These are phyloP conservation scores for Capitulum mitella DNA, from an alignment of 2,888 invertebrate genomes.

Conservation along the genomic window DNA sequence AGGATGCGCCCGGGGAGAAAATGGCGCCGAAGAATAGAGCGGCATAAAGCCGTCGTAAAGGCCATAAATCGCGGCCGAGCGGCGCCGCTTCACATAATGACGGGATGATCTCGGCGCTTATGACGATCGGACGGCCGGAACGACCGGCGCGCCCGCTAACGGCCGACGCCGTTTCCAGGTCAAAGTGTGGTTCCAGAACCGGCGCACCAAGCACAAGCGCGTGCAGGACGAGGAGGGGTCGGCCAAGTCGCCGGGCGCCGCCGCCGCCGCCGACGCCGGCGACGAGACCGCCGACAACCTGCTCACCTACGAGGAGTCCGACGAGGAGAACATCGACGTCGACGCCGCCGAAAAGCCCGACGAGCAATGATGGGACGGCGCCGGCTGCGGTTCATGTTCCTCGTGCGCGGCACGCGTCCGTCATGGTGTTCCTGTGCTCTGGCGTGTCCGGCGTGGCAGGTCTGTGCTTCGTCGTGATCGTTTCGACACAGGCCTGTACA, in stretches of 20 bases:
- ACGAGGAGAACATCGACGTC: slow-evolving; percentile 18
- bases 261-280: background rate
- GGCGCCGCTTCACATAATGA: background rate
- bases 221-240: slow-evolving; percentile 34
- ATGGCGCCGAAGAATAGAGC: background rate
- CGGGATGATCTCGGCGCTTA: background rate
- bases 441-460: no score
- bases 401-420: no score
- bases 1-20: background rate
- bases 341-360: background rate
- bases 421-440: no score
- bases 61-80: background rate
- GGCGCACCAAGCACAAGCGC: slow-evolving; percentile 35
- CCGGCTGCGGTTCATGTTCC: background rate
- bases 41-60: background rate
- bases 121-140: background rate
- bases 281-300: background rate
- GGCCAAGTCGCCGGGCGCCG: slow-evolving; percentile 3
- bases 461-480: no score
- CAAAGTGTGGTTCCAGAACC: slow-evolving; percentile 36
- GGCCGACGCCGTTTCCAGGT: slow-evolving; percentile 30
- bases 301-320: slow-evolving; percentile 2
- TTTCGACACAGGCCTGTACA: no score
- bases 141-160: background rate
- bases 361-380: background rate